Conservation (phyloP, 2,113 vertebrate genomes). For the Osmerus mordax region DNA sequence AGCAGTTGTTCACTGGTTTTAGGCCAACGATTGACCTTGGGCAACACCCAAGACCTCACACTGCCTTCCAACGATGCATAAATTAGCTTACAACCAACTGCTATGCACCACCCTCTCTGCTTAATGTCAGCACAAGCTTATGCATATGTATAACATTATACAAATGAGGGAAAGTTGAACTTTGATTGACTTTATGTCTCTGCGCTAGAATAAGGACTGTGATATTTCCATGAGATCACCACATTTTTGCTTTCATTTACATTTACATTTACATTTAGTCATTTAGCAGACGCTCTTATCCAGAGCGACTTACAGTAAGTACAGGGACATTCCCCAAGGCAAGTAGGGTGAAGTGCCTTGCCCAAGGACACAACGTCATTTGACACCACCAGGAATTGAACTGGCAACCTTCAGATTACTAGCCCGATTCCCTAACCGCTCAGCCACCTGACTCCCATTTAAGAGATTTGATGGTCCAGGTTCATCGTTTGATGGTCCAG, state of each 20-base stretch:
- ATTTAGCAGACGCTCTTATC: too few species aligned
- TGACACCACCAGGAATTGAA: too few species aligned
- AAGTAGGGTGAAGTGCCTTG: too few species aligned
- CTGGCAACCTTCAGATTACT: too few species aligned
- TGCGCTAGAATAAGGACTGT: conserved; percentile 12
- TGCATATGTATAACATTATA: conserved; percentile 39
- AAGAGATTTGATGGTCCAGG: conserved; percentile 32
- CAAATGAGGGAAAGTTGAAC: conserved; percentile 33
- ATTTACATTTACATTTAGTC: too few species aligned
- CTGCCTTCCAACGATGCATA: conserved; percentile 7
- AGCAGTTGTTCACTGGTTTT: too few species aligned
- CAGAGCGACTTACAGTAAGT: too few species aligned
- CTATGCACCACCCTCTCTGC: conserved; percentile 7
- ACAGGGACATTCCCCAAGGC: too few species aligned
- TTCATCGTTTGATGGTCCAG: conserved; percentile 34
- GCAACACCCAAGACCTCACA: conserved; percentile 28
- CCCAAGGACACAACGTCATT: too few species aligned
- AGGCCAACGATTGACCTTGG: conserved; percentile 33
- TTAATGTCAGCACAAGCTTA: conserved; percentile 27
- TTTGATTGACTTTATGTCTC: conserved; percentile 24
- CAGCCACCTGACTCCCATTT: not conserved
- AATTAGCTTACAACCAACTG: conserved; percentile 7
- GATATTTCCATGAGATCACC: conserved; percentile 25
- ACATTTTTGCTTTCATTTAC: not conserved
- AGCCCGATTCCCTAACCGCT: too few species aligned